Conservation (phyloP, 2,888 invertebrate species). For the Trissonchulus sp. region DNA sequence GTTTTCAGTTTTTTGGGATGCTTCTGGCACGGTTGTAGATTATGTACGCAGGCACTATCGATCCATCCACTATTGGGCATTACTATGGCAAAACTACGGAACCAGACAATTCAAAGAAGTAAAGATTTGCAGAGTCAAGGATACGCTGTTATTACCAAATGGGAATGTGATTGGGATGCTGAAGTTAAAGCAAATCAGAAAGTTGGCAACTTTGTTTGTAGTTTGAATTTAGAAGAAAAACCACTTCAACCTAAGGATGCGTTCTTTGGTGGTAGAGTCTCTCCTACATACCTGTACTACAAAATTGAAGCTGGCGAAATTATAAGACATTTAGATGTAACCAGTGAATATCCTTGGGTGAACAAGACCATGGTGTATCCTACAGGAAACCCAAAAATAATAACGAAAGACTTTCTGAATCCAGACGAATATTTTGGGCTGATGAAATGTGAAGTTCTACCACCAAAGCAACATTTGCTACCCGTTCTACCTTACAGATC, state of each 20-base stretch:
- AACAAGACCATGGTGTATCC: conserved; percentile 42
- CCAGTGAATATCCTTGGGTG: conserved; percentile 43
- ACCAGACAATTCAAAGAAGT: neutral
- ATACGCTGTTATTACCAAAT: conserved; percentile 35
- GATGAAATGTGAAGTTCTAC: conserved; percentile 42
- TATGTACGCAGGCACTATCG: neutral
- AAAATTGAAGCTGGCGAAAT: conserved; percentile 35
- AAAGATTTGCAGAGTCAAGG: conserved; percentile 26
- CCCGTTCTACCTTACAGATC: conserved; percentile 43
- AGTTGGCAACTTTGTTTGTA: neutral
- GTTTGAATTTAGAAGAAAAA: neutral
- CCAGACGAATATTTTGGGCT: conserved; percentile 35
- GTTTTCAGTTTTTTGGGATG: conserved; percentile 39
- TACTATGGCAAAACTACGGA: neutral
- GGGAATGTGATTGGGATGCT: conserved; percentile 36
- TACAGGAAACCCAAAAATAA: conserved; percentile 27
- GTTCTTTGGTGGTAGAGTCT: conserved; percentile 44
- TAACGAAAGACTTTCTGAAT: conserved; percentile 25
- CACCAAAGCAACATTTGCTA: conserved; percentile 42
- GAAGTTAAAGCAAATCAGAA: conserved; percentile 24
- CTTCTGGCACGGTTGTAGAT: conserved; percentile 37
- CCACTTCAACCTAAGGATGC: conserved; percentile 42
- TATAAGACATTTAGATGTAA: conserved; percentile 42
- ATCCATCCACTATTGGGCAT: neutral
- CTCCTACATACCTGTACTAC: conserved; percentile 40